phyloP scores from a whole-genome alignment of 2,113 vertebrate genomes.

The Tupaia chinensis region DNA sequence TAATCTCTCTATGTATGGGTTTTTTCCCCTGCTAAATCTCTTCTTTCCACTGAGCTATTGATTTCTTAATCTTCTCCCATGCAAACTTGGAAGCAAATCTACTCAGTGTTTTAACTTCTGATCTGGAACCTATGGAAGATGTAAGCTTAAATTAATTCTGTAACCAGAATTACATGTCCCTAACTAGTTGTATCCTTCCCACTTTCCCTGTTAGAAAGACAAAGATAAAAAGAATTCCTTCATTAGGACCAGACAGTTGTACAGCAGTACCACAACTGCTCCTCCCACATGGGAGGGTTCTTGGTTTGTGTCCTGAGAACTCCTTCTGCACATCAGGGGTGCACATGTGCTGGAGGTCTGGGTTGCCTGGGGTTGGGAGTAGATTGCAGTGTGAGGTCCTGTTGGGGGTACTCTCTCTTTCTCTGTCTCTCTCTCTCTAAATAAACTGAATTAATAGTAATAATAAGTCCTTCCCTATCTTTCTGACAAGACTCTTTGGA shows the following conservation, averaged over 20 bases:
- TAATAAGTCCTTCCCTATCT: not conserved
- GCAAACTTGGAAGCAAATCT: not conserved
- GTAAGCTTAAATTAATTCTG: not conserved
- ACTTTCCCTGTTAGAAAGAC: conserved; percentile 15
- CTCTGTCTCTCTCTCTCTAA: too few species aligned
- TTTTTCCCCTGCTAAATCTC: not conserved
- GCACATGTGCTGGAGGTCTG: too few species aligned
- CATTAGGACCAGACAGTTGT: too few species aligned
- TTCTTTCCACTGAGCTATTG: not conserved
- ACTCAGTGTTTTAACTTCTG: not conserved
- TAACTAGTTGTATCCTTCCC: not conserved
- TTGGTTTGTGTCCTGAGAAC: too few species aligned
- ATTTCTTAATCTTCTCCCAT: not conserved
- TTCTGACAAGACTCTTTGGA: not conserved
- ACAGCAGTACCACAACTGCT: too few species aligned
- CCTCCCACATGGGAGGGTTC: too few species aligned
- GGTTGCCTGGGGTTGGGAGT: too few species aligned
- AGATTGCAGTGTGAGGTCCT: too few species aligned
- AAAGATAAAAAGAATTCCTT: not conserved
- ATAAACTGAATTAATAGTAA: too few species aligned
- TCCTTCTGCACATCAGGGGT: too few species aligned
- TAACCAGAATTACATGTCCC: not conserved
- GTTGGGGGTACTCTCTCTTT: too few species aligned
- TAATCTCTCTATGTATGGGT: not conserved
- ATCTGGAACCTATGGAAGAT: not conserved